Evolutionary conservation across 2,113 vertebrate species (phyloP).

Genomic region (Brevimyrus niger): DNA sequence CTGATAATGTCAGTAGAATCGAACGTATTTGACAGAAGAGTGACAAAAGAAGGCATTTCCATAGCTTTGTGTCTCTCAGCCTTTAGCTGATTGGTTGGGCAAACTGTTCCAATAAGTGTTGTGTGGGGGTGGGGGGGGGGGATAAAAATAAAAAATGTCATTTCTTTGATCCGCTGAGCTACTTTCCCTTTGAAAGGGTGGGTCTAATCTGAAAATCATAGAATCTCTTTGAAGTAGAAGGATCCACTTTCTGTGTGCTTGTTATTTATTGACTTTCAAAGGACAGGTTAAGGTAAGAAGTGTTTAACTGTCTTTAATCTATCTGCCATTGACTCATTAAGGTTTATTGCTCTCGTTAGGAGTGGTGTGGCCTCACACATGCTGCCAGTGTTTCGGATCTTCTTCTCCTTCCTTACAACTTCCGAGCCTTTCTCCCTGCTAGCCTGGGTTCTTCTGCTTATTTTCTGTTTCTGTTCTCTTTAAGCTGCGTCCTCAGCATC

Average conservation of each 20-base stretch:
- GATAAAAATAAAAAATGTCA: slow-evolving; percentile 38
- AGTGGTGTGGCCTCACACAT: neutral
- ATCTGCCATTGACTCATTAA: neutral
- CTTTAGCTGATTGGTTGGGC: slow-evolving; percentile 42
- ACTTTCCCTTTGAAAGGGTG: slow-evolving; percentile 39
- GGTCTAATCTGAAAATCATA: slow-evolving; percentile 42
- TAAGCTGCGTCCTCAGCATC: neutral
- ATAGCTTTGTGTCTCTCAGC: slow-evolving; percentile 33
- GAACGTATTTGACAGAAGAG: slow-evolving; percentile 53
- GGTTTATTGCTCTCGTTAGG: neutral
- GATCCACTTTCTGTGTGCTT: slow-evolving; percentile 23
- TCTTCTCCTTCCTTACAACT: neutral
- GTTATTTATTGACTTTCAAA: slow-evolving; percentile 21
- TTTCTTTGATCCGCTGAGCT: slow-evolving; percentile 42
- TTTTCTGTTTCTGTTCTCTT: neutral
- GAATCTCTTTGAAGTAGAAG: slow-evolving; percentile 41
- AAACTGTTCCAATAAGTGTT: slow-evolving; percentile 29
- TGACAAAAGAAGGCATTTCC: slow-evolving; percentile 46
- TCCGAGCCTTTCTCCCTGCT: neutral
- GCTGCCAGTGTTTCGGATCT: neutral
- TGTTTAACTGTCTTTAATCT: slow-evolving; percentile 21
- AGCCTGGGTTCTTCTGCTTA: neutral
- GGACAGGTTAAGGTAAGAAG: slow-evolving; percentile 13
- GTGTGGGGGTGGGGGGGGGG: neutral
- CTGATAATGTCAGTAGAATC: slow-evolving; percentile 41